phyloP scores from a whole-genome alignment of 2,797 vertebrate species.

The Phrynocephalus guinanensis region DNA sequence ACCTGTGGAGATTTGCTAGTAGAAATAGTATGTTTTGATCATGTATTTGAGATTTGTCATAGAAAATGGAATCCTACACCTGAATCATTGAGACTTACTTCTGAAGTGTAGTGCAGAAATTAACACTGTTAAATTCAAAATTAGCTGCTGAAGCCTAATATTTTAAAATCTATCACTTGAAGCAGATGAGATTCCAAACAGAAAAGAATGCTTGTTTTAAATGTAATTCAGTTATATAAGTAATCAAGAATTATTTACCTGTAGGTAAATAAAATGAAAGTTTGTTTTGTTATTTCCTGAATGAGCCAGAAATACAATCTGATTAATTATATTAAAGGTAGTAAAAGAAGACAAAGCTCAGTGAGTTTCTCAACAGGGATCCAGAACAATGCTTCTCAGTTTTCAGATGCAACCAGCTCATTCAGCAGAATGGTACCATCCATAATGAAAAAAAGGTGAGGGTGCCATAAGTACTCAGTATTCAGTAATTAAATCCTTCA shows the following conservation, averaged over 20 bases:
- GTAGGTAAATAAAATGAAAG: not conserved
- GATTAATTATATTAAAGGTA: conserved; percentile 19
- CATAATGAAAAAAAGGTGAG: conserved; percentile 29
- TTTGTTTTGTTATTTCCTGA: not conserved
- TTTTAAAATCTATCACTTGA: not conserved
- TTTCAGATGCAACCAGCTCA: not conserved
- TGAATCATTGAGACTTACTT: too few relatives aligned
- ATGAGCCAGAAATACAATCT: not conserved
- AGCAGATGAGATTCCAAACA: not conserved
- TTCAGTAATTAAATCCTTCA: not conserved
- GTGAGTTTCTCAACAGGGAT: not conserved
- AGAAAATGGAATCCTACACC: too few relatives aligned
- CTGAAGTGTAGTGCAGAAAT: too few relatives aligned
- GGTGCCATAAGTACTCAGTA: not conserved
- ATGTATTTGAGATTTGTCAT: not conserved
- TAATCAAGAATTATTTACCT: not conserved
- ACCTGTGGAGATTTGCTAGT: too few relatives aligned
- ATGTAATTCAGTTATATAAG: not conserved
- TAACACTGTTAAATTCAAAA: not conserved
- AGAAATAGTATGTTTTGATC: not conserved
- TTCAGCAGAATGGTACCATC: not conserved
- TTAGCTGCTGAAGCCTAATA: not conserved
- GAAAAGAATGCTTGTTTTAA: not conserved
- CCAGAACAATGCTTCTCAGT: not conserved
- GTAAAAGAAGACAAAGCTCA: not conserved